Evolutionary conservation across 2,797 vertebrate species (phyloP).

Genomic region (Cuniculus paca): DNA sequence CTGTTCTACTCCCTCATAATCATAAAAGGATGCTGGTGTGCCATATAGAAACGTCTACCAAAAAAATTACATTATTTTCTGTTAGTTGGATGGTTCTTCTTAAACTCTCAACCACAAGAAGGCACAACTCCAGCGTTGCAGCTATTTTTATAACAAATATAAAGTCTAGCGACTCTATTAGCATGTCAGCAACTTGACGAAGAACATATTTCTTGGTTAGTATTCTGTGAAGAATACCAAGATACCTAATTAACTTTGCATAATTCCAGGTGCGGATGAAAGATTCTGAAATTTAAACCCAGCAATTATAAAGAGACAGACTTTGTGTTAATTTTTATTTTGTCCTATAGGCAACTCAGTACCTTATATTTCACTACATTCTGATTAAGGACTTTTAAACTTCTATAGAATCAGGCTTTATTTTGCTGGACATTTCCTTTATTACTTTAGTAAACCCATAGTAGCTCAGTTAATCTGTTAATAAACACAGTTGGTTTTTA

Average conservation of each 20-base stretch:
- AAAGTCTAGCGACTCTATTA: background rate
- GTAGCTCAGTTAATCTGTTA: slow-evolving; percentile 55
- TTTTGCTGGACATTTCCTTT: slow-evolving; percentile 59
- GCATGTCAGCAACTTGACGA: background rate
- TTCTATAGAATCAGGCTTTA: slow-evolving; percentile 34
- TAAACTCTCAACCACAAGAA: slow-evolving; percentile 1
- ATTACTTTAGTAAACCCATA: slow-evolving; percentile 61
- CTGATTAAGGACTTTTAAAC: slow-evolving; percentile 48
- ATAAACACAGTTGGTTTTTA: slow-evolving; percentile 33
- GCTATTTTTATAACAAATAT: background rate
- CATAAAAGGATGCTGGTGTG: background rate
- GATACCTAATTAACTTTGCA: background rate
- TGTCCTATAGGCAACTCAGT: background rate
- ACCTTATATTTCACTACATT: slow-evolving; percentile 54
- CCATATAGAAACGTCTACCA: background rate
- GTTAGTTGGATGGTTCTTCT: background rate
- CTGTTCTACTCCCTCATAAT: background rate
- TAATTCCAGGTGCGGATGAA: background rate
- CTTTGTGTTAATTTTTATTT: slow-evolving; percentile 47
- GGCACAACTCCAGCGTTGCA: background rate
- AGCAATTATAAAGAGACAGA: background rate
- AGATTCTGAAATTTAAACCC: background rate
- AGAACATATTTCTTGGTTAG: slow-evolving; percentile 1
- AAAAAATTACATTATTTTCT: background rate
- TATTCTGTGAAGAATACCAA: background rate